Evolutionary conservation across 2,113 vertebrate genomes (phyloP).

Genomic region (Gnathonemus echidnorhynchus): DNA sequence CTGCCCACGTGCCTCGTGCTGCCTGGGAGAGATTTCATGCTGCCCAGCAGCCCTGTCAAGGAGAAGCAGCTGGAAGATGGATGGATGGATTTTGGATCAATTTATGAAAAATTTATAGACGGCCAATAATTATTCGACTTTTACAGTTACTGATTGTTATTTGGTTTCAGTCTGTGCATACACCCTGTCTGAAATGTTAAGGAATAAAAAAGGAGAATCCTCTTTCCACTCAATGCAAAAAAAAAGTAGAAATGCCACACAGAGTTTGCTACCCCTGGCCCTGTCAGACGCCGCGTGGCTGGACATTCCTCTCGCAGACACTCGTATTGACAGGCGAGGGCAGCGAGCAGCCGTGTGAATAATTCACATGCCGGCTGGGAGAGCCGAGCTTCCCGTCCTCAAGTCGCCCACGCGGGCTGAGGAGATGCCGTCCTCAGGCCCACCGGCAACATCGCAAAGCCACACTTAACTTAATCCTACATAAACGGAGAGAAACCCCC

Average conservation of each 20-base stretch:
- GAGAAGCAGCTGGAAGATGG: neutral
- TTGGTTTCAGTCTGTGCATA: too few relatives aligned
- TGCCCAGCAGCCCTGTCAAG: neutral
- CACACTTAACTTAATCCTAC: neutral
- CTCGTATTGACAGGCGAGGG: slow-evolving; percentile 29
- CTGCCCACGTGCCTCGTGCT: neutral
- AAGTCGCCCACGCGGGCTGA: neutral
- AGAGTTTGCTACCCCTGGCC: neutral
- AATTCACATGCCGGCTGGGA: slow-evolving; percentile 37
- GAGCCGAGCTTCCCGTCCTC: neutral
- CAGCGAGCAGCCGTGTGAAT: slow-evolving; percentile 44
- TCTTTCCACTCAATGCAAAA: neutral
- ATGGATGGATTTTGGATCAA: neutral
- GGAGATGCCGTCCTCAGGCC: too few relatives aligned
- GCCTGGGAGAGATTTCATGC: neutral
- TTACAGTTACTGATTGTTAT: neutral
- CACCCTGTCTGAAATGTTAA: neutral
- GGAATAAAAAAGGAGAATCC: neutral
- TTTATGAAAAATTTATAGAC: neutral
- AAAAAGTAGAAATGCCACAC: neutral
- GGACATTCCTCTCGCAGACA: neutral
- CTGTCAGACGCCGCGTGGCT: neutral
- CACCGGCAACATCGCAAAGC: neutral
- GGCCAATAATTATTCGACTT: neutral
- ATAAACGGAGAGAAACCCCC: neutral